These are phyloP conservation scores for Caenorhabditis drosophilae DNA, from an alignment of 2,888 invertebrate genomes.

Conservation along the genomic window DNA sequence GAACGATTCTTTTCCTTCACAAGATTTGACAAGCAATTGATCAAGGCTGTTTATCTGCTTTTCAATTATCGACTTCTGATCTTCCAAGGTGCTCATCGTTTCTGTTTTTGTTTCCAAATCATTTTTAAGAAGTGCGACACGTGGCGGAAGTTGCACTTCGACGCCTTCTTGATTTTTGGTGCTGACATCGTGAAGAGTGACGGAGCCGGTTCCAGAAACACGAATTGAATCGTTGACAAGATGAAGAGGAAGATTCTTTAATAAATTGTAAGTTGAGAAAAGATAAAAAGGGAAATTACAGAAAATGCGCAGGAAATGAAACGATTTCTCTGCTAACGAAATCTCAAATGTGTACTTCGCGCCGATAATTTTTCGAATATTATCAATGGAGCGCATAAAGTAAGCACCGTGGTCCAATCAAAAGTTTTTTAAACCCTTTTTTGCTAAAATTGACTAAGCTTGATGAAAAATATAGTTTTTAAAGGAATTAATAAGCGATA, in stretches of 20 bases:
- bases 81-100: constrained; percentile 14
- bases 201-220: constrained; percentile 19
- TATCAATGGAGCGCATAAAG: too few species aligned
- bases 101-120: constrained; percentile 15
- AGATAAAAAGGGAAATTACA: not conserved
- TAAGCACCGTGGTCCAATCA: too few species aligned
- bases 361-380: too few species aligned
- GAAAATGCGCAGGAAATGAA: too few species aligned
- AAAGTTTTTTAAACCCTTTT: too few species aligned
- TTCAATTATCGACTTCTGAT: constrained; percentile 20
- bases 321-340: too few species aligned
- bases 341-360: too few species aligned
- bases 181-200: constrained; percentile 26
- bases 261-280: not conserved
- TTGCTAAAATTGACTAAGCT: too few species aligned
- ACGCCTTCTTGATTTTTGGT: constrained; percentile 27
- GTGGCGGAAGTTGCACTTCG: constrained; percentile 24
- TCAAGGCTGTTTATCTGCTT: constrained; percentile 29
- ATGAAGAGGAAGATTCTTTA: constrained; percentile 28
- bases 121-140: constrained; percentile 20
- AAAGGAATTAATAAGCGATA: too few species aligned
- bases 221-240: constrained; percentile 28
- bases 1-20: constrained; percentile 14
- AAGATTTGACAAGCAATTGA: constrained; percentile 20
- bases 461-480: too few species aligned